Evolutionary conservation across 1,140 invertebrate genomes (phyloP).

Genomic region (Branchinecta lynchi): DNA sequence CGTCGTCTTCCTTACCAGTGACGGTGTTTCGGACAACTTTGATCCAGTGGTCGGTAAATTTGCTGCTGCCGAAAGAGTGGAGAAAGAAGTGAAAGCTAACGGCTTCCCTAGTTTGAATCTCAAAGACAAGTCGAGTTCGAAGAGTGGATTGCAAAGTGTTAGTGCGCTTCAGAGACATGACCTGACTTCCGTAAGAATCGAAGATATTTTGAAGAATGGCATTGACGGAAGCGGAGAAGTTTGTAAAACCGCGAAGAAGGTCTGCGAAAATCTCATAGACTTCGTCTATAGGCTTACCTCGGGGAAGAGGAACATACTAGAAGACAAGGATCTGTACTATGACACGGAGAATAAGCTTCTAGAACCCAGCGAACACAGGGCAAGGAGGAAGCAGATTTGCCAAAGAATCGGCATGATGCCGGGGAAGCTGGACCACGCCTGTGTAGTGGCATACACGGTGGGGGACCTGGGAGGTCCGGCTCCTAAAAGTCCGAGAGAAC

Average conservation of each 20-base stretch:
- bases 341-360: slow-evolving; percentile 32
- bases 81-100: slow-evolving; percentile 21
- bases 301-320: slow-evolving; percentile 57
- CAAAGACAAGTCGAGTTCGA: slow-evolving; percentile 18
- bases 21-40: slow-evolving; percentile 86
- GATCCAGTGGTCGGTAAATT: slow-evolving; percentile 88
- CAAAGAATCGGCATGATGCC: slow-evolving; percentile 59
- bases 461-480: slow-evolving; percentile 28
- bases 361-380: slow-evolving; percentile 44
- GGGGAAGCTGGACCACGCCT: slow-evolving; percentile 85
- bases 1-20: slow-evolving; percentile 74
- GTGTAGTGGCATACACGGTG: slow-evolving; percentile 64
- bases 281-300: slow-evolving; percentile 45
- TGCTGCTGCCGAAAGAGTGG: slow-evolving; percentile 41
- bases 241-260: slow-evolving; percentile 39
- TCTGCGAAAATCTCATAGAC: slow-evolving; percentile 58
- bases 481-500: no score
- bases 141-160: slow-evolving; percentile 47
- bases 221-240: slow-evolving; percentile 42
- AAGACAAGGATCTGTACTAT: slow-evolving; percentile 63
- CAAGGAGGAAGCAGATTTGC: slow-evolving; percentile 47
- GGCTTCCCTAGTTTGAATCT: slow-evolving; percentile 17
- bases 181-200: slow-evolving; percentile 56
- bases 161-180: slow-evolving; percentile 66
- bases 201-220: slow-evolving; percentile 58